These are phyloP conservation scores for Acrossocheilus fasciatus DNA, from an alignment of 2,797 vertebrate genomes.

Conservation along the genomic window DNA sequence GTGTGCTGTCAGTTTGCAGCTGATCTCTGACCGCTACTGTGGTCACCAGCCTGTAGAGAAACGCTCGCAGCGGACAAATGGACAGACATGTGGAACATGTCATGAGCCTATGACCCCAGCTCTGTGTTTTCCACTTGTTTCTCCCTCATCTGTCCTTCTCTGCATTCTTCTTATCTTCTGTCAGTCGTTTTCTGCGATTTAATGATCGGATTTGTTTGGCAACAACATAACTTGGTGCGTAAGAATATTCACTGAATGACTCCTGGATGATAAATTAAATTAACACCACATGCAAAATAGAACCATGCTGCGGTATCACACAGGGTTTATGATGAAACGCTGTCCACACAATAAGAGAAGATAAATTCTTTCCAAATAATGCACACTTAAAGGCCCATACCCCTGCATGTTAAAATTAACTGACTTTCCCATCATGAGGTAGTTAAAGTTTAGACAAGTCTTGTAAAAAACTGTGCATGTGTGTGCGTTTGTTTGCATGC, in stretches of 20 bases:
- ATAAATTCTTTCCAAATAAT: constrained; percentile 79
- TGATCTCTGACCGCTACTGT: constrained; percentile 60
- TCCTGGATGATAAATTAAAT: constrained; percentile 75
- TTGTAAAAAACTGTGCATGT: constrained; percentile 67
- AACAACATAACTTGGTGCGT: constrained; percentile 69
- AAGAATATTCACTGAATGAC: constrained; percentile 68
- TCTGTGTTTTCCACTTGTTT: constrained; percentile 65
- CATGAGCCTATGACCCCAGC: constrained; percentile 76
- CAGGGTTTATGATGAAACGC: constrained; percentile 72
- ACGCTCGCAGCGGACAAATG: constrained; percentile 74
- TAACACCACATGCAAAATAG: constrained; percentile 76
- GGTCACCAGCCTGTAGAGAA: constrained; percentile 73
- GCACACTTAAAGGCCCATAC: constrained; percentile 68
- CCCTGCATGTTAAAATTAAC: constrained; percentile 66
- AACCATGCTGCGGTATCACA: constrained; percentile 66
- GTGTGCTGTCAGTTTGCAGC: constrained; percentile 54
- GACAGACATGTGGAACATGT: constrained; percentile 84
- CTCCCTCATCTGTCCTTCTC: constrained; percentile 41
- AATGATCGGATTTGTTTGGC: constrained; percentile 65
- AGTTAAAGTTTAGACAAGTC: constrained; percentile 73
- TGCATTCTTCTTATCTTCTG: constrained; percentile 61
- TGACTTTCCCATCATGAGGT: constrained; percentile 67
- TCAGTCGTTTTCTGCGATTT: constrained; percentile 70
- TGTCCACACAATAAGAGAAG: constrained; percentile 74
- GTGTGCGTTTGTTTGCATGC: constrained; percentile 48